Evolutionary conservation across 2,888 invertebrate genomes (phyloP), one percentile per base, ranked within the genome.

Genomic region (Tachina lurida): DNA sequence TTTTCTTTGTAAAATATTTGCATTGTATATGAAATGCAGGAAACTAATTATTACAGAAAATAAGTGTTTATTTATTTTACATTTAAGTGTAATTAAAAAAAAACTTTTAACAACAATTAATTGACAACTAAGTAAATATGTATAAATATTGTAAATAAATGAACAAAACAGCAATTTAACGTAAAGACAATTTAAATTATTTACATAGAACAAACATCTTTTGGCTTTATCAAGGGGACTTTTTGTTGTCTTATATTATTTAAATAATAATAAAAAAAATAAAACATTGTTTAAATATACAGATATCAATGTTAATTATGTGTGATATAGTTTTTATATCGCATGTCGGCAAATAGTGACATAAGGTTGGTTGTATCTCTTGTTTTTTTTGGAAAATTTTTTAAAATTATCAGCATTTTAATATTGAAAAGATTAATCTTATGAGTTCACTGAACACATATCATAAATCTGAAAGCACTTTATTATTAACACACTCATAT

Each of bases 61-160:
- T 43, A 22, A 70, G 70, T 70, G 41, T 70, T 70, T 70, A 19
- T 43, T 70, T 54, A 22, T 19, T 49, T 49, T 49, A 49, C 39
- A 19, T 39, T 68, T 17, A 49, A 74, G 52, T 2, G 52, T 63
- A 74, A 74, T 74, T 63, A 43, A 74, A 63, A 63, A 41, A 52
- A 31, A 31, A 7, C 31, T 41, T 12, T 15, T 10, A 71, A 54
- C 39, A 71, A 56, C 58, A 41, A 45, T 49, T 65, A 80, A 80
- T 73, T 80, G 73, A 73, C 71, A 63, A 39, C 63, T 58, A 43
- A 67, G 47, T 65, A 49, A 65, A 58, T 73, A 73, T 73, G 49
- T 56, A 31, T 31, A 31, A 31, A 31, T 31, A 31, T 31, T 31
- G 31, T 31, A 80, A 52, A 60, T 19, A 43, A 70, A 52, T 52